Evolutionary conservation across 37 sponge, comb jelly and placozoan genomes (phyloP).

Genomic region (Diacarnus erythraeanus): DNA sequence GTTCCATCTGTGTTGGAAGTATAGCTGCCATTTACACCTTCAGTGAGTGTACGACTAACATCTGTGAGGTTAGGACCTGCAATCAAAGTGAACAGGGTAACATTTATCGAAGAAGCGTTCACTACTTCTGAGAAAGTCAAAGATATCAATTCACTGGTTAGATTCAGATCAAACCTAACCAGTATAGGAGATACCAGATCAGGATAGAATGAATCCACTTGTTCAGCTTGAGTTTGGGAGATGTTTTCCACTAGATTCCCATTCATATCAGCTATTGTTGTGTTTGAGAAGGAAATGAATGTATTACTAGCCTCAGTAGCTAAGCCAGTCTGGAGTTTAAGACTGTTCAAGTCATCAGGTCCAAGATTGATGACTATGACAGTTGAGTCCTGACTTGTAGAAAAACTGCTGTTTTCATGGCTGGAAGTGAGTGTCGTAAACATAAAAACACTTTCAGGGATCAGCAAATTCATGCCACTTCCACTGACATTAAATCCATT

Average conservation of each 20-base stretch:
- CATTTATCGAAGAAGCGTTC: conserved; percentile 64
- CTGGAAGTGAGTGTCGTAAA: conserved; percentile 49
- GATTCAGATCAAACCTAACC: conserved; percentile 74
- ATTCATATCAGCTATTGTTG: conserved; percentile 72
- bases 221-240: conserved; percentile 15
- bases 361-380: conserved; percentile 74
- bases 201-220: conserved; percentile 47
- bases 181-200: conserved; percentile 69
- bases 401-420: conserved; percentile 52
- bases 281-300: conserved; percentile 51
- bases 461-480: background rate
- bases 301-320: conserved; percentile 65
- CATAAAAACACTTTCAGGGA: background rate
- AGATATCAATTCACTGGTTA: conserved; percentile 58
- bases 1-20: conserved; percentile 22
- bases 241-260: conserved; percentile 52
- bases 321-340: conserved; percentile 56
- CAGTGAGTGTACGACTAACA: conserved; percentile 29
- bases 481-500: background rate
- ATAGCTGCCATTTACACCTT: conserved; percentile 29
- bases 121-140: conserved; percentile 88
- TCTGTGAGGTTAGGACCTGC: background rate
- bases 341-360: conserved; percentile 68
- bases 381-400: conserved; percentile 52
- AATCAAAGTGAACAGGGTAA: conserved; percentile 63